Evolutionary conservation across 2,888 invertebrate genomes (phyloP).

Genomic region (Oscheius sp.): DNA sequence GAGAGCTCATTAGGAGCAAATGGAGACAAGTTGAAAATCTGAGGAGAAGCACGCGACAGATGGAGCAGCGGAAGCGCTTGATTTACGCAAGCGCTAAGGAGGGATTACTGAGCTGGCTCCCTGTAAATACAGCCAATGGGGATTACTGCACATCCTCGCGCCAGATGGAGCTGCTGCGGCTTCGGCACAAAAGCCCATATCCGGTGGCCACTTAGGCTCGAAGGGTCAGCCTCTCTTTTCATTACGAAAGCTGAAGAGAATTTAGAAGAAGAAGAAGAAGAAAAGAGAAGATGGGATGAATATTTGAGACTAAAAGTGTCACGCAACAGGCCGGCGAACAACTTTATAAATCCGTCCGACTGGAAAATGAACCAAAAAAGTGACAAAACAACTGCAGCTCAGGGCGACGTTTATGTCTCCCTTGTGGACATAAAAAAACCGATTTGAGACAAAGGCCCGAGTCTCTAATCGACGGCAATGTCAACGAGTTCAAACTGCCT

Average conservation of each 20-base stretch:
- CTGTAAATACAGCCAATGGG: slow-evolving; percentile 17
- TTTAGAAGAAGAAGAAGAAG: too few species aligned
- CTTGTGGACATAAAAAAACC: not conserved
- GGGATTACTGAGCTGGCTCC: slow-evolving; percentile 3
- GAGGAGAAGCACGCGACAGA: slow-evolving; percentile 20
- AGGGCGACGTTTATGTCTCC: not conserved
- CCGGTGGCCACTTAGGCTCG: slow-evolving; percentile 5
- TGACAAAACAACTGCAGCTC: too few species aligned
- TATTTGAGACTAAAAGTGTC: too few species aligned
- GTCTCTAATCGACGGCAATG: not conserved
- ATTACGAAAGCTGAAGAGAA: too few species aligned
- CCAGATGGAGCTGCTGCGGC: slow-evolving; percentile 13
- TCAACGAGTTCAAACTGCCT: not conserved
- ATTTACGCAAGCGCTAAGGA: slow-evolving; percentile 24
- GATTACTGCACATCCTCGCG: slow-evolving; percentile 19
- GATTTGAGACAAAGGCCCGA: slow-evolving; percentile 1
- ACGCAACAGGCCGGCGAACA: too few species aligned
- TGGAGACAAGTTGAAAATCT: slow-evolving; percentile 2
- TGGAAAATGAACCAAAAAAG: too few species aligned
- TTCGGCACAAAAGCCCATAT: slow-evolving; percentile 20
- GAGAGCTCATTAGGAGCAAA: not conserved
- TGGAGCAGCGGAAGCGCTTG: slow-evolving; percentile 25
- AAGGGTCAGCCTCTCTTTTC: too few species aligned
- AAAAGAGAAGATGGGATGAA: too few species aligned
- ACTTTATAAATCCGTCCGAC: too few species aligned